Percentiles rank a stretch among this genome's conserved stretches.
These are phyloP conservation scores for Hemibagrus wyckioides DNA, from an alignment of 2,113 vertebrate species.

Conservation along the genomic window DNA sequence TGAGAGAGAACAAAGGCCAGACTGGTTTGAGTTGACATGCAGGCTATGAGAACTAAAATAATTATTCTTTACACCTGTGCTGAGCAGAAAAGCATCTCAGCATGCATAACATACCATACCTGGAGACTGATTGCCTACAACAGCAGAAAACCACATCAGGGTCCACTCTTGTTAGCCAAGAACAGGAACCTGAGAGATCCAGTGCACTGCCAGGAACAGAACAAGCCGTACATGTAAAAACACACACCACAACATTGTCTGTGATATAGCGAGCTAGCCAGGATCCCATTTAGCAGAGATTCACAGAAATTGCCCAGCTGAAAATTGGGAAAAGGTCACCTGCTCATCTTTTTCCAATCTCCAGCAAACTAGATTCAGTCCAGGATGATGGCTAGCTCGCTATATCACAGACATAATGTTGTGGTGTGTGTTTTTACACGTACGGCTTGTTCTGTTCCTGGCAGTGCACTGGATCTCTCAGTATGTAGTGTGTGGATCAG, in stretches of 20 bases:
- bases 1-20: background rate
- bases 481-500: constrained; percentile 10
- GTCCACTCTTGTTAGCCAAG: background rate
- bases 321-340: background rate
- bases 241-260: too few relatives aligned
- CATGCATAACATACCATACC: background rate
- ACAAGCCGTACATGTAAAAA: too few relatives aligned
- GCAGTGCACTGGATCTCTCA: background rate
- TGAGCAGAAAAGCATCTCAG: background rate
- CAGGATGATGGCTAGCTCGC: too few relatives aligned
- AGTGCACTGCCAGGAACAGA: too few relatives aligned
- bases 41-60: background rate
- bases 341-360: background rate
- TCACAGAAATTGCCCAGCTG: background rate
- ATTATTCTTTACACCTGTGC: background rate
- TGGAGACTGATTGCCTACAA: background rate
- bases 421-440: background rate
- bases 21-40: background rate
- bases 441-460: background rate
- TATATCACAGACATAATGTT: background rate
- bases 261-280: too few relatives aligned
- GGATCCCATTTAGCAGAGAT: background rate
- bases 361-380: background rate
- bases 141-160: background rate
- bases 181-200: background rate